phyloP scores from a whole-genome alignment of 1,140 invertebrate genomes.

The Lucilia cuprina region DNA sequence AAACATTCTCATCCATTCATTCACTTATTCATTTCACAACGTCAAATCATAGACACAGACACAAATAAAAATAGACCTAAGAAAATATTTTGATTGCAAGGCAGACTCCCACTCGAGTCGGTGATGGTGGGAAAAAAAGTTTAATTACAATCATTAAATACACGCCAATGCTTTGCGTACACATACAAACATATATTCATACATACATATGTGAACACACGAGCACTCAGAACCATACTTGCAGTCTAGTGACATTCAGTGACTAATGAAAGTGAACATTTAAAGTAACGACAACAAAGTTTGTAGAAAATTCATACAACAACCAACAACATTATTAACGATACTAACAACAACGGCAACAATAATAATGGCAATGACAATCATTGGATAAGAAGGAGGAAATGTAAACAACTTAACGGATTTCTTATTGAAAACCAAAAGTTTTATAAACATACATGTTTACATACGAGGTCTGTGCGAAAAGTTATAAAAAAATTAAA shows the following conservation, averaged over 20 bases:
- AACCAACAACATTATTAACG: not conserved
- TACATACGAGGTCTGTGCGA: too few species aligned
- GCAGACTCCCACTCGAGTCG: not conserved
- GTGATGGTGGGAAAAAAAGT: not conserved
- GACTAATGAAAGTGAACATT: not conserved
- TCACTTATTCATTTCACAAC: too few species aligned
- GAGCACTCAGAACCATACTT: not conserved
- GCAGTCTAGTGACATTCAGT: not conserved
- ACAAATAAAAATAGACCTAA: constrained; percentile 25
- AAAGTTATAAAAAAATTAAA: too few species aligned
- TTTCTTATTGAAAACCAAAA: constrained; percentile 28
- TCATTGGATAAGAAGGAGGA: not conserved
- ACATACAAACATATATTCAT: not conserved
- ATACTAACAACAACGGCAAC: not conserved
- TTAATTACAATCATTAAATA: constrained; percentile 15
- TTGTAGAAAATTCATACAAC: not conserved
- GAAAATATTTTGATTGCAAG: constrained; percentile 7
- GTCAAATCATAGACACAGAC: not conserved
- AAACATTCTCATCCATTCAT: too few species aligned
- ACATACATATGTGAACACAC: not conserved
- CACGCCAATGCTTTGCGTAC: not conserved
- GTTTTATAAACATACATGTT: not conserved
- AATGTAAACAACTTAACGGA: constrained; percentile 22
- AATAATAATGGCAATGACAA: not conserved
- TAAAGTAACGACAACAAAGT: not conserved